Conservation (phyloP, 2,888 invertebrate genomes). For the Meloe dianella region DNA sequence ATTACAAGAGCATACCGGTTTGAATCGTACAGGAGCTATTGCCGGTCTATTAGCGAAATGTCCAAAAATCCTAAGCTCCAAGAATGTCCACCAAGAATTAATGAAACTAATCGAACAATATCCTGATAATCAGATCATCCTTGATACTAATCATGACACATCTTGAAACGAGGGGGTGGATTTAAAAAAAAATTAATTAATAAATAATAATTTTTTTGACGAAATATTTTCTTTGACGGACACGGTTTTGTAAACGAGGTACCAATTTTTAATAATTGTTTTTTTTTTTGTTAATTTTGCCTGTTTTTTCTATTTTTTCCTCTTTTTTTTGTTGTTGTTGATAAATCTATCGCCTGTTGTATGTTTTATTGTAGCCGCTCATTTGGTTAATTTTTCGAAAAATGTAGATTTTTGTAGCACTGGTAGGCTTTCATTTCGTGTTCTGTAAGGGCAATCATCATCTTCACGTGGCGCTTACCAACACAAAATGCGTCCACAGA, state of each 20-base stretch:
- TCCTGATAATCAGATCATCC: slow-evolving; percentile 43
- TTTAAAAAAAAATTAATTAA: slow-evolving; percentile 13
- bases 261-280: slow-evolving; percentile 20
- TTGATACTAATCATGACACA: slow-evolving; percentile 50
- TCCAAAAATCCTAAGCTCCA: slow-evolving; percentile 68
- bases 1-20: slow-evolving; percentile 60
- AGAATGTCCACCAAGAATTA: slow-evolving; percentile 63
- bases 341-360: slow-evolving; percentile 10
- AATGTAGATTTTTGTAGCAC: slow-evolving; percentile 43
- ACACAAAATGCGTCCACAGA: too few relatives aligned
- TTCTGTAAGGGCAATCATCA: neutral
- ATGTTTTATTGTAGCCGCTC: slow-evolving; percentile 26
- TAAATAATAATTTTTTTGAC: neutral
- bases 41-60: slow-evolving; percentile 66
- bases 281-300: slow-evolving; percentile 23
- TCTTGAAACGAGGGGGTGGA: slow-evolving; percentile 47
- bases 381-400: slow-evolving; percentile 24
- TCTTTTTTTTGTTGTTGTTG: too few relatives aligned
- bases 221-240: slow-evolving; percentile 33
- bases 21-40: slow-evolving; percentile 55
- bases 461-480: too few relatives aligned
- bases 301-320: slow-evolving; percentile 30
- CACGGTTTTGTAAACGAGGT: slow-evolving; percentile 33
- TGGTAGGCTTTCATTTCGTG: slow-evolving; percentile 49
- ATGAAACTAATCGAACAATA: slow-evolving; percentile 56